These are phyloP conservation scores for Calyptommatus sinebrachiatus DNA, from an alignment of 2,113 vertebrate genomes.

Conservation along the genomic window DNA sequence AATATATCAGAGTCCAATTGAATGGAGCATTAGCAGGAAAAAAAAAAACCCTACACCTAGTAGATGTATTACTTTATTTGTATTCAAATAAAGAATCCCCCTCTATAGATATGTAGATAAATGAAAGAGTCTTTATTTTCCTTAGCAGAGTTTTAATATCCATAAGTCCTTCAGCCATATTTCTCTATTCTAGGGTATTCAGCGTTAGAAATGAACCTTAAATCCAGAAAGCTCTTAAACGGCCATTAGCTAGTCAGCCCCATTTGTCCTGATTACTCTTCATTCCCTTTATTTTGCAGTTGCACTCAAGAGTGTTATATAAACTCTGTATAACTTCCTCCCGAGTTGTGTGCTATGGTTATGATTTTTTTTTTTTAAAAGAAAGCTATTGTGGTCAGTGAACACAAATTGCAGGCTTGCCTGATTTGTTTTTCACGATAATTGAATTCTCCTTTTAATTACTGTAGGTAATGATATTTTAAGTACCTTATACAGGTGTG, in stretches of 20 bases:
- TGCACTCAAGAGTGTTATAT: conserved; percentile 58
- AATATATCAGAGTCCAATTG: conserved; percentile 13
- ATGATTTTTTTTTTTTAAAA: conserved; percentile 34
- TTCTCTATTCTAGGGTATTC: conserved; percentile 39
- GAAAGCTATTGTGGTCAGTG: conserved; percentile 55
- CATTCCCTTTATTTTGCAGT: conserved; percentile 65
- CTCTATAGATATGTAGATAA: not conserved
- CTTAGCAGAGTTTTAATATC: conserved; percentile 9
- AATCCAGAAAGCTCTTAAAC: conserved; percentile 35
- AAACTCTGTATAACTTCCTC: conserved; percentile 52
- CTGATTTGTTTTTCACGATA: conserved; percentile 61
- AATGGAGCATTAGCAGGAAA: not conserved
- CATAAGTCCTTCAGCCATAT: conserved; percentile 14
- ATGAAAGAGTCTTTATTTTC: not conserved
- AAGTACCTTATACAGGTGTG: conserved; percentile 73
- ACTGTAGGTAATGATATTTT: conserved; percentile 76
- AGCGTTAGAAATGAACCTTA: conserved; percentile 42
- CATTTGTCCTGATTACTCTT: conserved; percentile 67
- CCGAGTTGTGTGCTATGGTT: conserved; percentile 48
- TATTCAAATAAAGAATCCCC: not conserved
- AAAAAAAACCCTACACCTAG: not conserved
- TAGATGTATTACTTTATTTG: not conserved
- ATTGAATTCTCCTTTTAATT: conserved; percentile 75
- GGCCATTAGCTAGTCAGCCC: conserved; percentile 57
- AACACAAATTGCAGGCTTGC: conserved; percentile 53